Evolutionary conservation across 2,797 vertebrate genomes (phyloP).

Genomic region (Tragopan temminckii): DNA sequence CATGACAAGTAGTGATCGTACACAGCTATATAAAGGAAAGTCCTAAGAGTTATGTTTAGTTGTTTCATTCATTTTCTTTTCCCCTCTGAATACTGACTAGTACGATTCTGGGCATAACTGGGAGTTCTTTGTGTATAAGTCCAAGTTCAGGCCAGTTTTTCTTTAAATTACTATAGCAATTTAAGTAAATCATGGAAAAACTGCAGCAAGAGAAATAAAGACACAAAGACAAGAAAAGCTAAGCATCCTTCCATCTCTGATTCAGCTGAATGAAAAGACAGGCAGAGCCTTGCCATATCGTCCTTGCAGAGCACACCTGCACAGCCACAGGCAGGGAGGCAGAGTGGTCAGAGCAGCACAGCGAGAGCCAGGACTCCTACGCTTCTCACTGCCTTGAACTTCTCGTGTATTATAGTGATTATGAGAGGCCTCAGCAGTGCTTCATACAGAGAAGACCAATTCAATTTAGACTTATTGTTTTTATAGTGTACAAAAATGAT

Average conservation of each 20-base stretch:
- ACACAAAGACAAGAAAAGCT: background rate
- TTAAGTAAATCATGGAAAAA: background rate
- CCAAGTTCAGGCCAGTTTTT: background rate
- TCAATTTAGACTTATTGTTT: background rate
- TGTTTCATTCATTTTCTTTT: background rate
- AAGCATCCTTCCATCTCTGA: background rate
- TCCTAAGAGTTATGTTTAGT: background rate
- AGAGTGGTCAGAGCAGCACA: background rate
- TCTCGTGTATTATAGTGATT: accelerated
- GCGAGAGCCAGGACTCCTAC: background rate
- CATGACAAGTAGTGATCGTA: background rate
- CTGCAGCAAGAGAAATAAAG: background rate
- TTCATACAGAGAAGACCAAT: background rate
- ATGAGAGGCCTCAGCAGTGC: background rate
- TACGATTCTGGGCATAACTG: background rate
- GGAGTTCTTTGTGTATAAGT: background rate
- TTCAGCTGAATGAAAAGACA: background rate
- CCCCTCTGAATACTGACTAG: background rate
- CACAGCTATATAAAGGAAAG: background rate
- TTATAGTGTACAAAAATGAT: background rate
- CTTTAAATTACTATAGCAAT: background rate
- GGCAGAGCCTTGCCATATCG: background rate
- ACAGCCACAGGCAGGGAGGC: background rate
- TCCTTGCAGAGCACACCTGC: background rate
- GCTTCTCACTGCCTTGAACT: background rate